Evolutionary conservation across 37 sponge, comb jelly and placozoan genomes (phyloP), one percentile per base, ranked within the genome.

Genomic region (Mnemiopsis leidyi): DNA sequence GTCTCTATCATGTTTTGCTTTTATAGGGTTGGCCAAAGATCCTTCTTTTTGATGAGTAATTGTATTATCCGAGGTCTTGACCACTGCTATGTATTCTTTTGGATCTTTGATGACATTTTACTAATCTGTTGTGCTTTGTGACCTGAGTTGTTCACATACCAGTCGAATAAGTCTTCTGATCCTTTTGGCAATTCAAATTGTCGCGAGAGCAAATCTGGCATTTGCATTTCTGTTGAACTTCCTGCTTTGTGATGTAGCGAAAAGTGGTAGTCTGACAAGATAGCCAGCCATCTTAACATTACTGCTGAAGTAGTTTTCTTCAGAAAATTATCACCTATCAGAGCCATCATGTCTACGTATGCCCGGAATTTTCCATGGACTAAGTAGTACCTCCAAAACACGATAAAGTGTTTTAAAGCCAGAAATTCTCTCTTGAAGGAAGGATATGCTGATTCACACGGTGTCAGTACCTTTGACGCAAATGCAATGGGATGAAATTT

Each of bases 281-380:
- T 28, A 5, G 20, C 20, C 30, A 71, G 5, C 75, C 75, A 71
- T 7, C 75, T 5, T 28, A 71, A 18, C 75, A 71, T 71, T 3
- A 71, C 75, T 71, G 75, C 75, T 25, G 75, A 71, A 28, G 75
- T 71, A 18, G 75, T 71, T 71, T 71, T 71, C 30, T 28, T 71
- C 75, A 71, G 30, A 28, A 71, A 71, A 3, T 18, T 18, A 2
- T 71, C 75, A 13, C 75, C 75, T 13, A 2, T 23, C 3, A 71
- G 5, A n/a, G 21, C n/a, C 21, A 29, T 28, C n/a, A 18, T 18
- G n/a, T 71, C 75, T 5, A 71, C 30, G 30, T 29, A n/a, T 23
- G 21, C 7, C 21, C 3, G 5, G 30, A 71, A 71, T 23, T 5
- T 2, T n/a, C 3, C n/a, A 25, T 71, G 25, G n/a, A 71, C 3